A percentile compares a stretch with the other conserved stretches of the same genome.
Evolutionary conservation across 30 jellyfish, hydroid and myxozoan species (phyloP).

Genomic region (Phacellophora camtschatica): DNA sequence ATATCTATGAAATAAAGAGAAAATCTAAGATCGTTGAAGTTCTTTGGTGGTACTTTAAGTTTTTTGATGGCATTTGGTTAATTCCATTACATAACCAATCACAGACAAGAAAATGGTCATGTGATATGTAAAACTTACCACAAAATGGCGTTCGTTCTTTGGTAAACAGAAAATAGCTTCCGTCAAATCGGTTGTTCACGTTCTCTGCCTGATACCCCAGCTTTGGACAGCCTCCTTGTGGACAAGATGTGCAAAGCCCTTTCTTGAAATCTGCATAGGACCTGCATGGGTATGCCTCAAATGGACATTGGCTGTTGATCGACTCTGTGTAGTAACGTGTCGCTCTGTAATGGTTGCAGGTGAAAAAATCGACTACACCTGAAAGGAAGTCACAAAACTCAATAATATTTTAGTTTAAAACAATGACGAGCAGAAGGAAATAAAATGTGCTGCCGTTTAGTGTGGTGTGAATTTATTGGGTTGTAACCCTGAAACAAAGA

Average conservation of each 20-base stretch:
- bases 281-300: conserved; percentile 58
- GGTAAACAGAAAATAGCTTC: conserved; percentile 58
- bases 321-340: conserved; percentile 59
- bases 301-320: conserved; percentile 41
- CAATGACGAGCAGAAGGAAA: too few species aligned
- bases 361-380: conserved; percentile 36
- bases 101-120: too few species aligned
- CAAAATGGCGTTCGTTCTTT: conserved; percentile 64
- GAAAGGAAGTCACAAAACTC: too few species aligned
- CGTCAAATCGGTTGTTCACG: conserved; percentile 27
- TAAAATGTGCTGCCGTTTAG: too few species aligned
- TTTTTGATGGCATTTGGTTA: too few species aligned
- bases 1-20: too few species aligned
- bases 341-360: conserved; percentile 78
- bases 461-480: too few species aligned
- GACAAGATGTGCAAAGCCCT: conserved; percentile 67
- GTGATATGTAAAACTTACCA: conserved; percentile 33
- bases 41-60: too few species aligned
- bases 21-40: too few species aligned
- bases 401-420: too few species aligned
- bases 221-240: conserved; percentile 51
- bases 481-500: too few species aligned
- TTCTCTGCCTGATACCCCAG: conserved; percentile 72
- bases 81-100: too few species aligned
- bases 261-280: conserved; percentile 29